Evolutionary conservation across 2,797 vertebrate genomes (phyloP).

Genomic region (Balearica regulorum): DNA sequence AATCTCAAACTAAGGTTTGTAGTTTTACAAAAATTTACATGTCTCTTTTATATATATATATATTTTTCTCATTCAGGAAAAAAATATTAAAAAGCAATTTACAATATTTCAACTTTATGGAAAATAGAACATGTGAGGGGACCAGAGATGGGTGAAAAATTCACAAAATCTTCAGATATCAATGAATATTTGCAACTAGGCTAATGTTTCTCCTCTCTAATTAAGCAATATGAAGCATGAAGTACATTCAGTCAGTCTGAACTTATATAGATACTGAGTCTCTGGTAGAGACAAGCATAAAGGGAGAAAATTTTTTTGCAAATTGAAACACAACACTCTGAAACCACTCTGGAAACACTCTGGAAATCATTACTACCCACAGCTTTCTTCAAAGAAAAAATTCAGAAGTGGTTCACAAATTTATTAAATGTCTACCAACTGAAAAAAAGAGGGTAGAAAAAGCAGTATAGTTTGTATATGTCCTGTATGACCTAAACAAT

Average conservation of each 20-base stretch:
- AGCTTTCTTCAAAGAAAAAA: background rate
- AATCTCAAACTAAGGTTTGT: constrained; percentile 55
- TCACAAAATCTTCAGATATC: background rate
- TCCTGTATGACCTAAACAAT: background rate
- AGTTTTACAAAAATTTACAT: constrained; percentile 53
- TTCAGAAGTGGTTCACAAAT: background rate
- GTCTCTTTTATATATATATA: background rate
- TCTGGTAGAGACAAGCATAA: background rate
- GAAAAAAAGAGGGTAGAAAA: background rate
- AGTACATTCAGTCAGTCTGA: background rate
- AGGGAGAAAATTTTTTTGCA: background rate
- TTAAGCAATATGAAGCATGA: background rate
- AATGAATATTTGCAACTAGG: background rate
- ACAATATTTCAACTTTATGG: constrained; percentile 14
- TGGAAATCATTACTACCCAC: accelerated
- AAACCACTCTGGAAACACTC: background rate
- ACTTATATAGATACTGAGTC: background rate
- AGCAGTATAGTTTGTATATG: background rate
- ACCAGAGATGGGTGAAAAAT: background rate
- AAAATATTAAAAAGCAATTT: constrained; percentile 54
- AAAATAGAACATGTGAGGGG: background rate
- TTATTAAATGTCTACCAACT: background rate
- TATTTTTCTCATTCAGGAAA: constrained; percentile 53
- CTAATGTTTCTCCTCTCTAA: background rate
- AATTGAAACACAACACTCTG: background rate